phyloP scores from a whole-genome alignment of 2,888 invertebrate genomes.

The Oscheius sp. region DNA sequence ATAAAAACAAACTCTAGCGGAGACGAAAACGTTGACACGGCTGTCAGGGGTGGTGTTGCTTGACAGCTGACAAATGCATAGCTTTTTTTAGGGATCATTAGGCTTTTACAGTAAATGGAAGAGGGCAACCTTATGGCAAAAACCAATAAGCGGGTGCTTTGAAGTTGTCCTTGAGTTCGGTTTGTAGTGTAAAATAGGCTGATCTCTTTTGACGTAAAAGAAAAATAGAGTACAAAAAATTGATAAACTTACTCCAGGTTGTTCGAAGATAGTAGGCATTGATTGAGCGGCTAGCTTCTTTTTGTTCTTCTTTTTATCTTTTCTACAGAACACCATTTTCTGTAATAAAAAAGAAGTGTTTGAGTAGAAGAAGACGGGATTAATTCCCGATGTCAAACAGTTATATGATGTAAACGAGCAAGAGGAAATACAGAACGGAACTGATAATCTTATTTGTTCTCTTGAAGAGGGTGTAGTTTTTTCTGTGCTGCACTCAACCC shows the following conservation, averaged over 20 bases:
- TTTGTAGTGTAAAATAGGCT: background rate
- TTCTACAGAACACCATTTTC: constrained; percentile 34
- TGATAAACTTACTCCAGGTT: constrained; percentile 11
- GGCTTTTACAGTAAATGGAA: background rate
- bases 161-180: background rate
- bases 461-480: constrained; percentile 20
- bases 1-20: background rate
- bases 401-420: constrained; percentile 2
- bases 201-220: too few species aligned
- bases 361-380: background rate
- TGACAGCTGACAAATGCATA: constrained; percentile 27
- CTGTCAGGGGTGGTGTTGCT: constrained; percentile 31
- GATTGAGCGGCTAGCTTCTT: constrained; percentile 5
- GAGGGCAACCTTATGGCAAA: background rate
- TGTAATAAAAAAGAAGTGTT: background rate
- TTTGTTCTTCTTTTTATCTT: constrained; percentile 22
- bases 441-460: constrained; percentile 33
- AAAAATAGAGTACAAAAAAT: too few species aligned
- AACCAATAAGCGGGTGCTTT: background rate
- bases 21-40: constrained; percentile 32
- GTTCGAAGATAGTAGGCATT: constrained; percentile 24
- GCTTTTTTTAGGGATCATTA: constrained; percentile 21
- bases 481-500: constrained; percentile 19
- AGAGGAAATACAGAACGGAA: constrained; percentile 21
- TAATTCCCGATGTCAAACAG: background rate